phyloP scores from a whole-genome alignment of 2,113 vertebrate species.

The Pomatostomus ruficeps region DNA sequence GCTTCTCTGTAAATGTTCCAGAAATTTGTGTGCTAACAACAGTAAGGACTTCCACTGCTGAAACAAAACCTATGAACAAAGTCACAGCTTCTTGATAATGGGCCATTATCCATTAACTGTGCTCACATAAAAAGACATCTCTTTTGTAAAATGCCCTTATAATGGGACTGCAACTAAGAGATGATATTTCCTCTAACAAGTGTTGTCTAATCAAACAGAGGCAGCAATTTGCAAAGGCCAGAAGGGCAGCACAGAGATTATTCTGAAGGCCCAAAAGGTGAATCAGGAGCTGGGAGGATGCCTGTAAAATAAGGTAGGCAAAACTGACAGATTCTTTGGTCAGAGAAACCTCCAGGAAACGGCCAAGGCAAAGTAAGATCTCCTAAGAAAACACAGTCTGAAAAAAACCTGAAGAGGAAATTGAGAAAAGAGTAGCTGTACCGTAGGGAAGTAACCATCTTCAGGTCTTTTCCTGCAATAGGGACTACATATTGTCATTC shows the following conservation, averaged over 20 bases:
- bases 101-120: slow-evolving; percentile 37
- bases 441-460: background rate
- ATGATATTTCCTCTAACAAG: background rate
- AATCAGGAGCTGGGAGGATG: rapidly evolving
- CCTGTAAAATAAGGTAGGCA: background rate
- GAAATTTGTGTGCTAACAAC: slow-evolving; percentile 32
- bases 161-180: background rate
- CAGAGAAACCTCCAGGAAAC: background rate
- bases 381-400: background rate
- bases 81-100: slow-evolving; percentile 45
- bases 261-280: background rate
- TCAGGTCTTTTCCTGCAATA: background rate
- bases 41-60: background rate
- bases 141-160: background rate
- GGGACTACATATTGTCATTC: background rate
- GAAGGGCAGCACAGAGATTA: background rate
- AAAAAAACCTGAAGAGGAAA: background rate
- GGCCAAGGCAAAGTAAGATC: background rate
- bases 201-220: background rate
- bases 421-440: background rate
- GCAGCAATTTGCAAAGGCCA: background rate
- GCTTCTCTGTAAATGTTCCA: slow-evolving; percentile 27
- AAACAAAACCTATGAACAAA: slow-evolving; percentile 29
- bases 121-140: background rate
- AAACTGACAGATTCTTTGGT: background rate